Conservation (phyloP, 2,113 vertebrate species). For the Tinamus guttatus region DNA sequence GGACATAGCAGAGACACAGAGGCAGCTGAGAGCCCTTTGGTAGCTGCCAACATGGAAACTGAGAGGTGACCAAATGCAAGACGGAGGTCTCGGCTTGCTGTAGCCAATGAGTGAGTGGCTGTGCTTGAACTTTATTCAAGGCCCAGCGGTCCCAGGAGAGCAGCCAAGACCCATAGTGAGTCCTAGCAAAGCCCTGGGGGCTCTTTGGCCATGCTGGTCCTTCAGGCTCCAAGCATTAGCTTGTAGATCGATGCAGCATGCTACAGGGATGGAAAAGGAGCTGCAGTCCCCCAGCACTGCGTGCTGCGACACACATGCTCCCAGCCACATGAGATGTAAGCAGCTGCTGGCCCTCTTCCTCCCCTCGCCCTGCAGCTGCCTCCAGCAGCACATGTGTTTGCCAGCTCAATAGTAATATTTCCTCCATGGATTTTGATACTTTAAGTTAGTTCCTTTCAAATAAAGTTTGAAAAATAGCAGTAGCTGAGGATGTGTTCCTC, state of each 20-base stretch:
- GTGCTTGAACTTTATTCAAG: background rate
- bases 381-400: background rate
- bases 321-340: background rate
- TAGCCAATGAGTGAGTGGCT: background rate
- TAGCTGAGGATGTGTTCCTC: fast-evolving
- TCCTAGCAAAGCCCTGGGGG: background rate
- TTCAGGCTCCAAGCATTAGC: background rate
- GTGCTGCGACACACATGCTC: background rate
- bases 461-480: background rate
- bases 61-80: fast-evolving
- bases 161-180: background rate
- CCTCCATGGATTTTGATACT: background rate
- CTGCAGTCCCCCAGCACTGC: background rate
- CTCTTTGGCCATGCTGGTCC: background rate
- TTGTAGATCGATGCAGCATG: too few relatives aligned
- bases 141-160: background rate
- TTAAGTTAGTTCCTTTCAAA: background rate
- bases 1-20: background rate
- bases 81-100: background rate
- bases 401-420: background rate
- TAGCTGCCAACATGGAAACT: background rate
- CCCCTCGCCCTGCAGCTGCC: background rate
- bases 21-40: background rate
- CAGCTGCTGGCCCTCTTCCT: background rate
- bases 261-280: background rate